phyloP scores from a whole-genome alignment of 1,140 invertebrate species.

The Trachymyrmex septentrionalis region DNA sequence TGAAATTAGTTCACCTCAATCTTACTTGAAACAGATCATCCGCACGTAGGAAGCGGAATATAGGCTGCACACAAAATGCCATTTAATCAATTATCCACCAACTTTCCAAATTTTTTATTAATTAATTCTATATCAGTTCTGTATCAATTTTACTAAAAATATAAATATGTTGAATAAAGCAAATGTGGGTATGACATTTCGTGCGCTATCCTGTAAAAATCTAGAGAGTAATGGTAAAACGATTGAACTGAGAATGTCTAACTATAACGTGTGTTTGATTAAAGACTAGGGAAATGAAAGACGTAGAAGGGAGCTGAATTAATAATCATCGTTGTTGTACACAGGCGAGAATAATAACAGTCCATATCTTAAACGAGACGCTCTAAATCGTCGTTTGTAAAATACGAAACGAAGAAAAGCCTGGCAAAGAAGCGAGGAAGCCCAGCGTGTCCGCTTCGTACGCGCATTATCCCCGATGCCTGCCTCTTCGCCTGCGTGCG shows the following conservation, averaged over 20 bases:
- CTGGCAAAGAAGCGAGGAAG: slow-evolving; percentile 65
- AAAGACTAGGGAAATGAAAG: background rate
- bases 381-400: slow-evolving; percentile 62
- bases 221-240: background rate
- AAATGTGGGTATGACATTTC: too few species aligned
- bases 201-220: background rate
- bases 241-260: background rate
- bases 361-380: slow-evolving; percentile 5
- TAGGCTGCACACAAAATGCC: too few species aligned
- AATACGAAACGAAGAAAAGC: slow-evolving; percentile 68
- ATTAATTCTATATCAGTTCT: too few species aligned
- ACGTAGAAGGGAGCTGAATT: background rate
- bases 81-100: too few species aligned
- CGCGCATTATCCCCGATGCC: slow-evolving; percentile 82
- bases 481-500: slow-evolving; percentile 44
- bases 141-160: too few species aligned
- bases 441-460: slow-evolving; percentile 78
- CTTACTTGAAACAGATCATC: background rate
- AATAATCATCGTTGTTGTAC: slow-evolving; percentile 28
- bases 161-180: too few species aligned
- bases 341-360: background rate
- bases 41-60: background rate
- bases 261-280: background rate
- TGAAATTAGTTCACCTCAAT: background rate
- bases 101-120: too few species aligned